Conservation (phyloP, 2,888 invertebrate species). For the Calameuta filiformis region DNA sequence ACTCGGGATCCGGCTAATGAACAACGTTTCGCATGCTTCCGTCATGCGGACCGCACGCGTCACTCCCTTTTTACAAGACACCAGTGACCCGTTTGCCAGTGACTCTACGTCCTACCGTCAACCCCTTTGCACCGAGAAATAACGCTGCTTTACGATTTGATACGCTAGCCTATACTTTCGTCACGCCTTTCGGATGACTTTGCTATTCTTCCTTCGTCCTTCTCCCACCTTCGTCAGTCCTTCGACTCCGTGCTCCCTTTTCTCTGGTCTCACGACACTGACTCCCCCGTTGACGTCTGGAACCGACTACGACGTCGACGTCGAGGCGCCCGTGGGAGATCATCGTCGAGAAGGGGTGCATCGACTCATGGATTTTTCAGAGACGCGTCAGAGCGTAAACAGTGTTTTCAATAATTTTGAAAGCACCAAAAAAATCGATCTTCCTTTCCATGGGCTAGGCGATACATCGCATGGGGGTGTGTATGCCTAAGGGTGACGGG, state of each 20-base stretch:
- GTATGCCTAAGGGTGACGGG: background rate
- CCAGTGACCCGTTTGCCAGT: conserved; percentile 19
- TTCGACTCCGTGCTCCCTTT: background rate
- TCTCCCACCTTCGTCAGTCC: background rate
- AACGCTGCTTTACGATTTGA: conserved; percentile 38
- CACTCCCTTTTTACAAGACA: conserved; percentile 12
- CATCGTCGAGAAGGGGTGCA: background rate
- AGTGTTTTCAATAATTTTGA: background rate
- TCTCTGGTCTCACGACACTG: background rate
- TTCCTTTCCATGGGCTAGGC: background rate
- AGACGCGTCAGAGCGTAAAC: background rate
- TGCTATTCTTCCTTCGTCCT: conserved; percentile 7
- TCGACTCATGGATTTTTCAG: background rate
- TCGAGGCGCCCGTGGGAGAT: background rate
- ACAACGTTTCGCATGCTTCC: background rate
- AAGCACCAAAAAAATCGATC: background rate
- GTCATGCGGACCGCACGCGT: background rate
- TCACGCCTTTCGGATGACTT: conserved; percentile 22
- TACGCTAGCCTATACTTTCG: conserved; percentile 33
- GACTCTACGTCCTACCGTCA: conserved; percentile 21
- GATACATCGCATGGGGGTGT: background rate
- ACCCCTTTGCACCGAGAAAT: conserved; percentile 28
- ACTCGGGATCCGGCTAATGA: background rate
- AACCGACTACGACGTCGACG: background rate
- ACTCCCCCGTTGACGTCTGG: background rate